phyloP scores from a whole-genome alignment of 2,113 vertebrate genomes.

The Amphiprion ocellaris region DNA sequence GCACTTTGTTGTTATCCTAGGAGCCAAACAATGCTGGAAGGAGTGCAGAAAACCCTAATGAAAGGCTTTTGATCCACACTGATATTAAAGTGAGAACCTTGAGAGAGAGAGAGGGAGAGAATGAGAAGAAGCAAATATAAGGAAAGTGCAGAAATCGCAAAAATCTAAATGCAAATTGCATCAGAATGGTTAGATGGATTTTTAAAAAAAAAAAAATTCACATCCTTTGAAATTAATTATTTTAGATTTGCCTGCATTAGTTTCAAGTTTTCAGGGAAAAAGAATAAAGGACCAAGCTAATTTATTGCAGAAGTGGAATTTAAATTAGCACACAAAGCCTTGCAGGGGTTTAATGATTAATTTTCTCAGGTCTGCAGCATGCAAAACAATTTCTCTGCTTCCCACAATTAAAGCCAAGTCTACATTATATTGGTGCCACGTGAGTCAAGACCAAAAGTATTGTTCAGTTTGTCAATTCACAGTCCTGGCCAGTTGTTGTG shows the following conservation, averaged over 20 bases:
- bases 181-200: conserved; percentile 53
- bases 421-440: conserved; percentile 37
- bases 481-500: conserved; percentile 43
- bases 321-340: conserved; percentile 67
- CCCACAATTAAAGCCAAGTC: conserved; percentile 37
- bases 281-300: conserved; percentile 57
- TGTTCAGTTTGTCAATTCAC: conserved; percentile 3
- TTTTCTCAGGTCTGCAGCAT: conserved; percentile 62
- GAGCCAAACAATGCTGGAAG: conserved; percentile 85
- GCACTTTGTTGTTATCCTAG: conserved; percentile 85
- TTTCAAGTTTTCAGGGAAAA: conserved; percentile 71
- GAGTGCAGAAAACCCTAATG: conserved; percentile 79
- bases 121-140: conserved; percentile 27
- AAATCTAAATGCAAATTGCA: conserved; percentile 81
- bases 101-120: conserved; percentile 32
- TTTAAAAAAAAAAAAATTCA: conserved; percentile 50
- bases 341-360: conserved; percentile 74
- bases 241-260: conserved; percentile 71
- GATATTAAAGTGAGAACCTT: conserved; percentile 79
- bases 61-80: conserved; percentile 82
- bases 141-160: conserved; percentile 76
- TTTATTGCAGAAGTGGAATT: conserved; percentile 68
- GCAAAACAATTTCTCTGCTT: conserved; percentile 55
- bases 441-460: conserved; percentile 28
- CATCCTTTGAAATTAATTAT: conserved; percentile 78